A percentile compares a stretch with the other conserved stretches of the same genome.
Evolutionary conservation across 2,113 vertebrate species (phyloP).

Genomic region (Pedetes capensis): DNA sequence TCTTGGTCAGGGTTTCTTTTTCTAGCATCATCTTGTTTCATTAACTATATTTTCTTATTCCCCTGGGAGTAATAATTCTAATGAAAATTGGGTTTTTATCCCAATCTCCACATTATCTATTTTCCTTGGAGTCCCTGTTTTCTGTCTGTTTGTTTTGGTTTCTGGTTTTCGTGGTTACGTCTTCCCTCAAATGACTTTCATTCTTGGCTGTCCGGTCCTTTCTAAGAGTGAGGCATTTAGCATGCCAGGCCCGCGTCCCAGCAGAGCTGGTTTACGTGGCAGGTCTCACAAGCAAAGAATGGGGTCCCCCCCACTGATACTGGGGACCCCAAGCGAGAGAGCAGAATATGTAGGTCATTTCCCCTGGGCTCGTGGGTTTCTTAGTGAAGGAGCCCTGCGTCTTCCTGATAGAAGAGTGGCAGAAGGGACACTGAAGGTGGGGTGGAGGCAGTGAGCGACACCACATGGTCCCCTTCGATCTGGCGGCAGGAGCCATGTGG

Average conservation of each 20-base stretch:
- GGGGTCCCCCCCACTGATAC: too few relatives aligned
- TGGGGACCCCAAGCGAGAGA: not conserved
- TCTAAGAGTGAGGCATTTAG: not conserved
- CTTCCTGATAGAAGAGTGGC: not conserved
- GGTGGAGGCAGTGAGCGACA: too few relatives aligned
- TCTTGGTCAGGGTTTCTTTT: not conserved
- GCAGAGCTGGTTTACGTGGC: not conserved
- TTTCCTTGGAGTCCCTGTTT: slow-evolving; percentile 63
- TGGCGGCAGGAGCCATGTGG: not conserved
- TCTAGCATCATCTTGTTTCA: slow-evolving; percentile 32
- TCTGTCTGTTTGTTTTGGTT: slow-evolving; percentile 60
- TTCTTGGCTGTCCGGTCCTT: slow-evolving; percentile 10
- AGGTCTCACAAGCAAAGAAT: not conserved
- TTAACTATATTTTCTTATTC: not conserved
- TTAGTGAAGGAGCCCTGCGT: not conserved
- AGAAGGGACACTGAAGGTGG: too few relatives aligned
- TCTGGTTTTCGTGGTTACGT: slow-evolving; percentile 48
- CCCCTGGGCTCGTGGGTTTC: not conserved
- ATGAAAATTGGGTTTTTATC: slow-evolving; percentile 50
- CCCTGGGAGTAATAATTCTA: slow-evolving; percentile 2
- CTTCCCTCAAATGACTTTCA: slow-evolving; percentile 36
- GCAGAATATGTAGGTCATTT: not conserved
- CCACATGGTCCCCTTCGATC: not conserved
- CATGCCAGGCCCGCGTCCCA: not conserved
- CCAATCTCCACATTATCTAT: slow-evolving; percentile 34